phyloP scores from a whole-genome alignment of 2,113 vertebrate species.

The Diphyllodes magnificus region DNA sequence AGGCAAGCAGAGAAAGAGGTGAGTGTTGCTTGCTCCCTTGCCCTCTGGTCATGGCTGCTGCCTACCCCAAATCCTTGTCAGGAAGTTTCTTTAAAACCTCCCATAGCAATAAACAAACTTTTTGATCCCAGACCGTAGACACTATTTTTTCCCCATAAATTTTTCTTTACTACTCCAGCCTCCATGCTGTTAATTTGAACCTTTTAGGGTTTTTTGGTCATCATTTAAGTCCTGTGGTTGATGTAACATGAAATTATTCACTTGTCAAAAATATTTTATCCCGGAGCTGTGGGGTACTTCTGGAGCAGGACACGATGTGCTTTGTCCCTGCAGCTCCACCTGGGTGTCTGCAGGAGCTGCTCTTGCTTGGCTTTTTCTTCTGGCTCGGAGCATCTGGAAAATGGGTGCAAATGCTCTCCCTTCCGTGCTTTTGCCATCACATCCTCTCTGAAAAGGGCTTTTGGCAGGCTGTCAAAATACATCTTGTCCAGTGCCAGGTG shows the following conservation, averaged over 20 bases:
- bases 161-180: neutral
- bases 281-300: neutral
- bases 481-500: neutral
- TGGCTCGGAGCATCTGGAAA: neutral
- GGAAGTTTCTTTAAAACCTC: neutral
- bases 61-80: neutral
- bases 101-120: neutral
- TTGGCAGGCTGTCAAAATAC: neutral
- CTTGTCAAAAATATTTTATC: neutral
- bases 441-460: neutral
- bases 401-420: neutral
- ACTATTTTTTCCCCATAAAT: accelerated
- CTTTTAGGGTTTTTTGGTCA: neutral
- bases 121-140: neutral
- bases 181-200: neutral
- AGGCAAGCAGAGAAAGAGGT: neutral
- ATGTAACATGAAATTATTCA: neutral
- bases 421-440: accelerated
- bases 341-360: neutral
- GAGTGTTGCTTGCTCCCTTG: neutral
- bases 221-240: neutral
- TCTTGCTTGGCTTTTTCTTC: neutral
- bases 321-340: neutral
- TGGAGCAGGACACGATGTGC: neutral
- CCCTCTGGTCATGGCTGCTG: neutral